Evolutionary conservation across 2,113 vertebrate species (phyloP), one percentile per base, ranked within the genome.

Genomic region (Pontoporia blainvillei): DNA sequence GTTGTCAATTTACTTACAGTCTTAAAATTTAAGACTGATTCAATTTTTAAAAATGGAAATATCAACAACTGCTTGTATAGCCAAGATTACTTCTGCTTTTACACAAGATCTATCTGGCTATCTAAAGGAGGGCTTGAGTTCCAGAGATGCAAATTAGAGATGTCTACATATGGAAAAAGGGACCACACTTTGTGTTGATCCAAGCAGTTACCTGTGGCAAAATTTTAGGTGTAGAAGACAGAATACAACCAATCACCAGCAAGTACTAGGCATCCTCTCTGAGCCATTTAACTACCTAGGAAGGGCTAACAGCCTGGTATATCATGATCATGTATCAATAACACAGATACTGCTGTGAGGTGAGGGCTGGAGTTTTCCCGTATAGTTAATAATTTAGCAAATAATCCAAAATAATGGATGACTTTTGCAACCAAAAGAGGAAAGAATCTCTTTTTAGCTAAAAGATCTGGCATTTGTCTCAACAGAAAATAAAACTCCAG

Each of bases 371-470:
- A 78, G 31, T 36, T 90, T 95, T 90, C 64, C 87, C 61, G 14
- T 64, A 85, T 8, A 52, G 59, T 85, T 92, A 90, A 69, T 73
- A 94, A 82, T 86, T 91, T 25, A 79, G 67, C 57, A 91, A 97
- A 89, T 69, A 92, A 84, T 41, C 49, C 73, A 83, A 97, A 98
- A 86, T 88, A 92, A 95, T 8, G 44, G 41, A 69, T 78, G 31
- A 49, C 71, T 83, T 91, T 86, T 59, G 61, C n/a, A 96, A 73
- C 41, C 31, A 82, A 86, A 94, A 90, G n/a, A 79, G 39, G 36
- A 81, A 85, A 54, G 29, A 92, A 44, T 29, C 23, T 71, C 9
- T n/a, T 92, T 96, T 87, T 44, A 75, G 52, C 39, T 86, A 95
- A 91, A 86, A 91, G 52, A n/a, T n/a, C 67, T 88, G 39, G 54